Conservation (phyloP, 30 jellyfish, hydroid and myxozoan species). For the Turritopsis dohrnii region DNA sequence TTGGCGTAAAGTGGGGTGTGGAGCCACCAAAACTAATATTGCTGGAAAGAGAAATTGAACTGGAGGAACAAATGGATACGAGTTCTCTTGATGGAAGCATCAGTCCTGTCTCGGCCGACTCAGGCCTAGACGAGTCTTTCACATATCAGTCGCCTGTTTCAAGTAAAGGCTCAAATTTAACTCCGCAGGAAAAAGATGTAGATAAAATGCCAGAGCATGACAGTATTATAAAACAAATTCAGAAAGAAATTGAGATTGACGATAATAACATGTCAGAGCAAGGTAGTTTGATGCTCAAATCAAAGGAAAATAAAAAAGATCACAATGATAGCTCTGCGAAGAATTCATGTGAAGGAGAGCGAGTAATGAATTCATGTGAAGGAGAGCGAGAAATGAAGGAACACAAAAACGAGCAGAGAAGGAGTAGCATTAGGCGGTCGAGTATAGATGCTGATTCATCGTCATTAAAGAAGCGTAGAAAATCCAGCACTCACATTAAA, state of each 20-base stretch:
- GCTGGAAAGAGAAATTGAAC: constrained; percentile 81
- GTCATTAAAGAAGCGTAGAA: not conserved
- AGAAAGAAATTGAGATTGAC: not conserved
- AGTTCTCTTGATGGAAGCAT: constrained; percentile 30
- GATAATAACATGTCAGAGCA: not conserved
- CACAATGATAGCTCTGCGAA: not conserved
- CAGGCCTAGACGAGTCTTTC: constrained; percentile 72
- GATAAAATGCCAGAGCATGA: too few relatives aligned
- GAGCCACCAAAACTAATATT: constrained; percentile 76
- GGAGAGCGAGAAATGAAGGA: not conserved
- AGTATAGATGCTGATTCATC: not conserved
- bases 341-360: not conserved
- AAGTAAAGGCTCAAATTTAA: not conserved
- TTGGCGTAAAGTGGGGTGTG: constrained; percentile 81
- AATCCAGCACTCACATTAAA: not conserved
- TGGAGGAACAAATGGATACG: constrained; percentile 46
- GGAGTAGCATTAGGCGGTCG: not conserved
- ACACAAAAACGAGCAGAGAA: not conserved
- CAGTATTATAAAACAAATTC: not conserved
- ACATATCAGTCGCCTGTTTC: not conserved
- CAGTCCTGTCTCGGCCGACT: constrained; percentile 77
- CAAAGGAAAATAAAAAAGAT: not conserved
- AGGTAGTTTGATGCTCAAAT: not conserved
- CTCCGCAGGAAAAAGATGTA: too few relatives aligned
- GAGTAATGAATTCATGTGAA: not conserved